A percentile compares a stretch with the other conserved stretches of the same genome.
Conservation (phyloP, 2,113 vertebrate species). For the Pogona vitticeps region DNA sequence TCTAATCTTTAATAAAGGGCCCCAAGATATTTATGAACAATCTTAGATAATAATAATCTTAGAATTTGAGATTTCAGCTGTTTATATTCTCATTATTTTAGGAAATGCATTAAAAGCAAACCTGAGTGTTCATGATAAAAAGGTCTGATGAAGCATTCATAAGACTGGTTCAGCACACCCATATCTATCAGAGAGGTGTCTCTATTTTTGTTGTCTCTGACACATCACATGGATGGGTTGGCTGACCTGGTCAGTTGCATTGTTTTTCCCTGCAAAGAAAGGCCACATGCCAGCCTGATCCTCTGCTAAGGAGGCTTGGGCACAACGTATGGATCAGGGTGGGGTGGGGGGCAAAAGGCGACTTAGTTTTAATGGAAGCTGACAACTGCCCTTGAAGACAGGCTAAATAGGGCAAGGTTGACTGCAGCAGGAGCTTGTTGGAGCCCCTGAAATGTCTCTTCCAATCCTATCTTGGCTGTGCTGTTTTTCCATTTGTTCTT, state of each 20-base stretch:
- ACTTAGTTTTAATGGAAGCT: conserved; percentile 44
- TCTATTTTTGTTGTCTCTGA: background rate
- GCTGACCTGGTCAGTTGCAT: background rate
- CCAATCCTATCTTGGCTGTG: background rate
- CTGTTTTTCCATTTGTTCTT: background rate
- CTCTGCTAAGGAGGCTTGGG: background rate
- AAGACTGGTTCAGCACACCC: background rate
- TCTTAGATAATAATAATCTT: no score
- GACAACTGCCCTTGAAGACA: background rate
- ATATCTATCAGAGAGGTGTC: background rate
- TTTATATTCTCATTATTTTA: background rate
- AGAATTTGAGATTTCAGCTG: background rate
- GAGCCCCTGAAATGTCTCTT: conserved; percentile 43
- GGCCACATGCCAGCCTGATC: background rate
- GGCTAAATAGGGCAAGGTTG: background rate
- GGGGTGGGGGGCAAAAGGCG: background rate
- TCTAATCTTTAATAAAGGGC: no score
- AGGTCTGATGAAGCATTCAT: background rate
- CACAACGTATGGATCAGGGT: background rate
- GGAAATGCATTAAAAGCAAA: background rate
- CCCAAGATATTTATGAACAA: no score
- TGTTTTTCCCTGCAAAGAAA: background rate
- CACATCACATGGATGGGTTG: background rate
- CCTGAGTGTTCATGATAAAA: no score
- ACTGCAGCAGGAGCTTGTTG: conserved; percentile 6